Conservation (phyloP, 2,113 vertebrate species). For the cattle (Bos taurus) region DNA sequence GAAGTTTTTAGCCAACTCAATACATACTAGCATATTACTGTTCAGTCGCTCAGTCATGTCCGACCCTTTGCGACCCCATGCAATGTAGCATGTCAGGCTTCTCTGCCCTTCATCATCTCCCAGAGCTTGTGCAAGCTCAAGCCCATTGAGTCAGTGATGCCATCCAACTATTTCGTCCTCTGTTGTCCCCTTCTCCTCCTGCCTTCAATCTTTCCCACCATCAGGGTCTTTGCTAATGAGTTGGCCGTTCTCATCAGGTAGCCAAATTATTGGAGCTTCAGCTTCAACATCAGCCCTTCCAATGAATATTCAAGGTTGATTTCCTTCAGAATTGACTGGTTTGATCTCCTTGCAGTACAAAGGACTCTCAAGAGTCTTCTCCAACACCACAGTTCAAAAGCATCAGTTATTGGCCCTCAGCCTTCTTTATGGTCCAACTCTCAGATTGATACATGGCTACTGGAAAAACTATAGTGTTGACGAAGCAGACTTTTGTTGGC, state of each 20-base stretch:
- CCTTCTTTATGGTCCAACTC: not conserved
- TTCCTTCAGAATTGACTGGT: not conserved
- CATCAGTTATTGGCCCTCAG: not conserved
- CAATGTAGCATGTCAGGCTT: not conserved
- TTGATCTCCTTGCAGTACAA: not conserved
- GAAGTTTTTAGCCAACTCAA: not conserved
- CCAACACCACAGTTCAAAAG: not conserved
- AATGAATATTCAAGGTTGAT: not conserved
- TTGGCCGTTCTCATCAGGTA: not conserved
- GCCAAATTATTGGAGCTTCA: not conserved
- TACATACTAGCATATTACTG: not conserved
- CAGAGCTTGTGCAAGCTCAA: not conserved
- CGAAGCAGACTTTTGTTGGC: not conserved
- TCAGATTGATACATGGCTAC: not conserved
- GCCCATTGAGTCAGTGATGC: not conserved
- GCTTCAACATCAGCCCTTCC: not conserved
- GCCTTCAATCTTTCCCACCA: not conserved
- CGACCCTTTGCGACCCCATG: accelerated
- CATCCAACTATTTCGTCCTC: not conserved
- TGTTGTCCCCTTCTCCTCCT: not conserved
- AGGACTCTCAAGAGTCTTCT: not conserved
- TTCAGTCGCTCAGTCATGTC: not conserved
- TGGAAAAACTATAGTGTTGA: not conserved
- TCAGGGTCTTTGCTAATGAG: not conserved
- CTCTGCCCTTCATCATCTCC: not conserved